Conservation (phyloP, 1,140 invertebrate species). For the Musca domestica region DNA sequence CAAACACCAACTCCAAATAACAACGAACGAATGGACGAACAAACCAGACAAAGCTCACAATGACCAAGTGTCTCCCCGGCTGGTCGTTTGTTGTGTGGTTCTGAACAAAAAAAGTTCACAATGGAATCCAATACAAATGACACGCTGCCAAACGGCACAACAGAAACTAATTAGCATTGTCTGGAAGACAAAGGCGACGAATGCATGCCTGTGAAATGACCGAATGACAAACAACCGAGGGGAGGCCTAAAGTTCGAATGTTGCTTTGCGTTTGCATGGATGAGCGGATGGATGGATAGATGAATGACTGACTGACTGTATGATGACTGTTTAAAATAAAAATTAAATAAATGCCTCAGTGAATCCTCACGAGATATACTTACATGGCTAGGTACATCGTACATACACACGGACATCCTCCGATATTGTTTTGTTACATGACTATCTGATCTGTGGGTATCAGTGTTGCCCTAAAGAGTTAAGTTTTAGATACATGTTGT, state of each 20-base stretch:
- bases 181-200: conserved; percentile 24
- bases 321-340: conserved; percentile 14
- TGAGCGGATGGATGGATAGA: neutral
- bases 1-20: neutral
- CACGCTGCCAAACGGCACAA: conserved; percentile 19
- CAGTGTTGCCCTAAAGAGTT: no score
- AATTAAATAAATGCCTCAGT: conserved; percentile 17
- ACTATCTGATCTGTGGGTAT: no score
- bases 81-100: no score
- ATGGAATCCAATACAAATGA: conserved; percentile 18
- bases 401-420: no score
- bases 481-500: no score
- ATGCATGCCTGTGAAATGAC: conserved; percentile 12
- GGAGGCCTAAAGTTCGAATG: neutral
- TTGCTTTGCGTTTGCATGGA: neutral
- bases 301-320: neutral
- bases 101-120: neutral
- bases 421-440: no score
- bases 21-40: conserved; percentile 16
- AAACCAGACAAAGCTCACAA: neutral
- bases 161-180: conserved; percentile 30
- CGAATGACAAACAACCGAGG: neutral
- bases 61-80: no score
- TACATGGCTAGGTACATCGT: neutral
- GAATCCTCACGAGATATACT: conserved; percentile 3